Evolutionary conservation across 2,888 invertebrate species (phyloP).

Genomic region (Zygogramma bicolorata): DNA sequence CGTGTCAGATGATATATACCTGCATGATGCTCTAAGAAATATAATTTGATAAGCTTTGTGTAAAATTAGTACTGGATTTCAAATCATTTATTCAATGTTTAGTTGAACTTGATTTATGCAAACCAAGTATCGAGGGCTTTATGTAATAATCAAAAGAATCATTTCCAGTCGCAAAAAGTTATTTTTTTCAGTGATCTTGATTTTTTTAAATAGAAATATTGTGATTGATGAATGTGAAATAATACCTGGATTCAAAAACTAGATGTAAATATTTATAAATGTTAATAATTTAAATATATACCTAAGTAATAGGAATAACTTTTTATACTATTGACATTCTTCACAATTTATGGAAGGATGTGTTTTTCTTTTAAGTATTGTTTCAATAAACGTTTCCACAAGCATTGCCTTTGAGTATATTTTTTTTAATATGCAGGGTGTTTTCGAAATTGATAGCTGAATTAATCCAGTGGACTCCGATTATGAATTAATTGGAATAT

Average conservation of each 20-base stretch:
- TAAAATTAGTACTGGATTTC: neutral
- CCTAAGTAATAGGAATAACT: constrained; percentile 40
- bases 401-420: neutral
- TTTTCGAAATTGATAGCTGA: too few species aligned
- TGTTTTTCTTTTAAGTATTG: neutral
- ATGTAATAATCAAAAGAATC: neutral
- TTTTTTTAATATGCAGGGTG: too few species aligned
- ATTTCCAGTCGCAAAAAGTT: too few species aligned
- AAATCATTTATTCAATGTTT: neutral
- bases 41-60: too few species aligned
- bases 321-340: constrained; percentile 49
- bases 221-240: constrained; percentile 31
- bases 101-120: neutral
- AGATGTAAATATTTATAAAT: constrained; percentile 42
- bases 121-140: neutral
- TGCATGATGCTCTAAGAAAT: too few species aligned
- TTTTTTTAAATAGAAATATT: constrained; percentile 1
- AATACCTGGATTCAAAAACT: constrained; percentile 22
- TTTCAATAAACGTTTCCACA: constrained; percentile 8
- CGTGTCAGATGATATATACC: too few species aligned
- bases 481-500: too few species aligned
- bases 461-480: too few species aligned
- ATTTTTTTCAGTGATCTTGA: neutral
- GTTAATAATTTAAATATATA: constrained; percentile 36
- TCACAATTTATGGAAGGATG: constrained; percentile 27